These are phyloP conservation scores for Phortica magna DNA, from an alignment of 2,888 invertebrate genomes.

Conservation along the genomic window DNA sequence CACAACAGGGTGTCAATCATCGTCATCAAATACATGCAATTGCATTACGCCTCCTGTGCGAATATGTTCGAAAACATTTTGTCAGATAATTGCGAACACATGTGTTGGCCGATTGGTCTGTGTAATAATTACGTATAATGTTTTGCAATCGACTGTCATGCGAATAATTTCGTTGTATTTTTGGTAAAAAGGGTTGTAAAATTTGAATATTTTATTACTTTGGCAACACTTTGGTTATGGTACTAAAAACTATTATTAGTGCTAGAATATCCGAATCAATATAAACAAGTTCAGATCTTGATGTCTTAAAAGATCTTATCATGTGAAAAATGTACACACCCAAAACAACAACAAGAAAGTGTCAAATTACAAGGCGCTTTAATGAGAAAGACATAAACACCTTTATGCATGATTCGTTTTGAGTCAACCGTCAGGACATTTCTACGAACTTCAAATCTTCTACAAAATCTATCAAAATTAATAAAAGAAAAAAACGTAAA, in stretches of 20 bases:
- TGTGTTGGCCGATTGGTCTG: neutral
- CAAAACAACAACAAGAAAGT: constrained; percentile 33
- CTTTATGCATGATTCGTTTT: constrained; percentile 55
- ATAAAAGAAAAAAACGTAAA: neutral
- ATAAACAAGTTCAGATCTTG: no score
- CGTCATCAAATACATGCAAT: neutral
- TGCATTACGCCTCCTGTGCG: neutral
- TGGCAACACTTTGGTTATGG: no score
- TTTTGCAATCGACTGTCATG: neutral
- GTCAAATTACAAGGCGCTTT: constrained; percentile 48
- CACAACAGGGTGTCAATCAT: constrained; percentile 22
- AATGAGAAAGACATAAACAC: constrained; percentile 41
- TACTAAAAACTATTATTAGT: no score
- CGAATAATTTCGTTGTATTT: neutral
- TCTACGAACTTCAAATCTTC: constrained; percentile 14
- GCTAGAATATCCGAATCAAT: no score
- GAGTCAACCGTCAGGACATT: constrained; percentile 41
- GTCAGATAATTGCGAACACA: neutral
- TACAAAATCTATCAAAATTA: neutral
- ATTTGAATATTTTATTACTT: no score
- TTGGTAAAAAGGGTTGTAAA: no score
- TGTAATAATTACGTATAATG: neutral
- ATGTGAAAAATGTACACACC: neutral
- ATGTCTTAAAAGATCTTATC: no score
- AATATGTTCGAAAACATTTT: neutral